Evolutionary conservation across 2,888 invertebrate species (phyloP).

Genomic region (Macrosiphum euphorbiae): DNA sequence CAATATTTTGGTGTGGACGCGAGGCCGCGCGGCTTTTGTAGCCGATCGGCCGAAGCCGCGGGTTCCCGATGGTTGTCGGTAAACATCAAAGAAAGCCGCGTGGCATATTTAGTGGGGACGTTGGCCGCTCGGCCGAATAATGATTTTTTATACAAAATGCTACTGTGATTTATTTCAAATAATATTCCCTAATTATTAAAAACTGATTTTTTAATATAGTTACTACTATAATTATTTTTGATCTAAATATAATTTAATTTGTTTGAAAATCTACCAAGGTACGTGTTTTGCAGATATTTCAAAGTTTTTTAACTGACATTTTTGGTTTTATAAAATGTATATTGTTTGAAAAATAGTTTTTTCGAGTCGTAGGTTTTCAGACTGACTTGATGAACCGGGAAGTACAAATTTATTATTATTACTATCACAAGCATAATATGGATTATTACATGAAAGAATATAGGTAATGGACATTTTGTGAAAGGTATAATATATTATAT

Average conservation of each 20-base stretch:
- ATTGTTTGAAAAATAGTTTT: no score
- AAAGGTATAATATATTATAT: no score
- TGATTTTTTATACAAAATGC: neutral
- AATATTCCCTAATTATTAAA: neutral
- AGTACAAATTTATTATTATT: no score
- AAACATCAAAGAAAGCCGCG: neutral
- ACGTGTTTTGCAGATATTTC: no score
- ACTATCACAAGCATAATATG: no score
- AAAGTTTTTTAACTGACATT: no score
- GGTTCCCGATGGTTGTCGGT: neutral
- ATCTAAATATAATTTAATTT: neutral
- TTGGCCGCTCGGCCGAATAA: neutral
- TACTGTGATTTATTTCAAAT: neutral
- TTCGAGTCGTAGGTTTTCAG: no score
- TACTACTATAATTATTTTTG: neutral
- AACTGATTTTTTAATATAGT: neutral
- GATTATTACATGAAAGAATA: no score
- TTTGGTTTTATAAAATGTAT: no score
- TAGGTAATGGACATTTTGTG: no score
- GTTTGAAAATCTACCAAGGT: neutral
- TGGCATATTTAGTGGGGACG: neutral
- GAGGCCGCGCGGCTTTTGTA: slow-evolving; percentile 1
- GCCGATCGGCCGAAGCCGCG: neutral
- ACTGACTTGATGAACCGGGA: no score
- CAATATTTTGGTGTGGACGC: slow-evolving; percentile 14